Base-by-base conservation (phyloP, 2,113 vertebrate genomes). In the Platichthys stellatus region DNA sequence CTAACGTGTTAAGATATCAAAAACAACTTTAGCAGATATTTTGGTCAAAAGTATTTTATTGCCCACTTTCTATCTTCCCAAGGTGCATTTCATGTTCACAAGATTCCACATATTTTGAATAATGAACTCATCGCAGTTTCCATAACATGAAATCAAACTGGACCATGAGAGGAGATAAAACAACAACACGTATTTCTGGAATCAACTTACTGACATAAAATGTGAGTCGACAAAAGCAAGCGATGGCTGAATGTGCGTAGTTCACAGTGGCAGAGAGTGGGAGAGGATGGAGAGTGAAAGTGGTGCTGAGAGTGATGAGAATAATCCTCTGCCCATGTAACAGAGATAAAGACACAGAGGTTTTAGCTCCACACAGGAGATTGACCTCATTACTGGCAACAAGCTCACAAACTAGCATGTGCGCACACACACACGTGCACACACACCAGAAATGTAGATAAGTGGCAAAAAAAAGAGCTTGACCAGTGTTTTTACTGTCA, bases 361-460 rank as follows among this genome's bases (percentile, higher is more conserved):
- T 87, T 89, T 89, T 86, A 90, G 79, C 83, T 87, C 76, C 59
- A 84, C 72, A 71, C 83, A 77, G 83, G 87, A 92, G 87, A 89
- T 89, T 91, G 90, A 92, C 90, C 90, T 90, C 86, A 92, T 92
- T 92, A 87, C 76, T 74, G 86, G 79, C 85, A 86, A 82, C 77
- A 74, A 63, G 72, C 85, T 74, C 78, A 64, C 57, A 63, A 43
- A 75, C 63, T 5, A 47, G 65, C 59, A 72, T 31, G 31, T 1
- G 31, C 54, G 47, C 53, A 40, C 57, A 53, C 40, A 6, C 58
- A 54, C 45, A 68, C 40, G 6, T 26, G 47, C 38, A 5, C 53
- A 54, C 61, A 69, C 49, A 63, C 13, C 62, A 59, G 49, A 63
- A 3, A 38, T 13, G 58, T 38, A 57, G 57, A 57, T 64, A 66